Conservation (phyloP, 2,797 vertebrate species). For the Acropternis orthonyx region DNA sequence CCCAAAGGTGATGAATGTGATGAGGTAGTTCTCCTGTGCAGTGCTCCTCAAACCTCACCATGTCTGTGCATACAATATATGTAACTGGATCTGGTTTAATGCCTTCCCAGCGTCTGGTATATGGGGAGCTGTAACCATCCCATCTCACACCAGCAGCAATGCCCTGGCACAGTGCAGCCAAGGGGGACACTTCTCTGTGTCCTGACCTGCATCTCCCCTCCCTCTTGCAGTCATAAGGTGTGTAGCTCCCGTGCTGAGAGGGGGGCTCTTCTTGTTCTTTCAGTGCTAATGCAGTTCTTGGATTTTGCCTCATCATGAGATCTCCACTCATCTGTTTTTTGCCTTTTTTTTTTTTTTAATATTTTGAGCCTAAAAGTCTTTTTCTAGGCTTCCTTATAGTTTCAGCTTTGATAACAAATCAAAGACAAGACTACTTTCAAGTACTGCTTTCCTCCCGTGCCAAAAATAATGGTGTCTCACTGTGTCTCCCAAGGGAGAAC, state of each 20-base stretch:
- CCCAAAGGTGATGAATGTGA: background rate
- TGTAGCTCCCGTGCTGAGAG: rapidly evolving
- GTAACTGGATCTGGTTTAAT: background rate
- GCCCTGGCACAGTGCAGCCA: background rate
- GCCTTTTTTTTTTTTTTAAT: background rate
- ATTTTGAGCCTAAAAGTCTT: background rate
- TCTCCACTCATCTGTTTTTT: background rate
- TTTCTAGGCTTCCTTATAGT: slow-evolving; percentile 4
- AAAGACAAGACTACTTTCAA: slow-evolving; percentile 60
- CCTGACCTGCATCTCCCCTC: background rate
- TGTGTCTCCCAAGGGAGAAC: slow-evolving; percentile 25
- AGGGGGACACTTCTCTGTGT: background rate
- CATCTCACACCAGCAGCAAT: background rate
- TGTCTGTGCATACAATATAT: background rate
- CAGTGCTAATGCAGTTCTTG: background rate
- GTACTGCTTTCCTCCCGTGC: slow-evolving; percentile 48
- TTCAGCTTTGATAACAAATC: slow-evolving; percentile 59
- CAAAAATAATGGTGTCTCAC: slow-evolving; percentile 49
- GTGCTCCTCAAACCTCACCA: background rate
- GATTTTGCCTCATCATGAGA: background rate
- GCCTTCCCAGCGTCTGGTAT: background rate
- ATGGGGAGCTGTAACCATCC: background rate
- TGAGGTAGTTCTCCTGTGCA: background rate
- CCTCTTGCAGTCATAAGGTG: background rate
- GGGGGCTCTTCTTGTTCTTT: background rate